phyloP scores from a whole-genome alignment of 2,797 vertebrate genomes.

The Corythornis leucogaster region DNA sequence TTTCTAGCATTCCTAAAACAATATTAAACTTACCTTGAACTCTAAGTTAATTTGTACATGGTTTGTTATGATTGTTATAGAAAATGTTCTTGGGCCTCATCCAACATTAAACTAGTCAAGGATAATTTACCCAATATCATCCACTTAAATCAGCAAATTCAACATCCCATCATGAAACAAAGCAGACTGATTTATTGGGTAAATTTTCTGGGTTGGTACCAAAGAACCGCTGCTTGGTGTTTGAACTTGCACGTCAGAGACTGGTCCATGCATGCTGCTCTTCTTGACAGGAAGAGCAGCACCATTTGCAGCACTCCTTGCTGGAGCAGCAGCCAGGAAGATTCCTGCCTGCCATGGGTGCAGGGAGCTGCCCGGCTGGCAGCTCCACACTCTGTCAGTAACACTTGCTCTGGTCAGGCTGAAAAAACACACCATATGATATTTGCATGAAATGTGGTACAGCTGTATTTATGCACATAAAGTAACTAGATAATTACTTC shows the following conservation, averaged over 20 bases:
- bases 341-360: fast-evolving
- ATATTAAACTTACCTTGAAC: not conserved
- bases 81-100: not conserved
- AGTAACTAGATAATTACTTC: not conserved
- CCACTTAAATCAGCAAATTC: not conserved
- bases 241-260: not conserved
- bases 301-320: fast-evolving
- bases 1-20: not conserved
- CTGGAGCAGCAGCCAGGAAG: not conserved
- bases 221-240: not conserved
- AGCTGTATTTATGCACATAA: not conserved
- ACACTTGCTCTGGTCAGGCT: not conserved
- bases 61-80: not conserved
- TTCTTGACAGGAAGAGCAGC: not conserved
- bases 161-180: not conserved
- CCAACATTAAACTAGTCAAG: not conserved
- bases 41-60: not conserved
- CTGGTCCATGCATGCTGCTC: fast-evolving
- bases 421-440: not conserved
- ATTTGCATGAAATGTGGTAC: not conserved
- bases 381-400: fast-evolving
- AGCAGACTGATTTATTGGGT: not conserved
- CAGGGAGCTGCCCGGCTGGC: fast-evolving
- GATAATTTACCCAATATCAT: not conserved
- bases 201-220: not conserved